Percentiles rank a stretch among this genome's conserved stretches.
phyloP scores from a whole-genome alignment of 2,888 invertebrate genomes.

The Trichogramma evanescens region DNA sequence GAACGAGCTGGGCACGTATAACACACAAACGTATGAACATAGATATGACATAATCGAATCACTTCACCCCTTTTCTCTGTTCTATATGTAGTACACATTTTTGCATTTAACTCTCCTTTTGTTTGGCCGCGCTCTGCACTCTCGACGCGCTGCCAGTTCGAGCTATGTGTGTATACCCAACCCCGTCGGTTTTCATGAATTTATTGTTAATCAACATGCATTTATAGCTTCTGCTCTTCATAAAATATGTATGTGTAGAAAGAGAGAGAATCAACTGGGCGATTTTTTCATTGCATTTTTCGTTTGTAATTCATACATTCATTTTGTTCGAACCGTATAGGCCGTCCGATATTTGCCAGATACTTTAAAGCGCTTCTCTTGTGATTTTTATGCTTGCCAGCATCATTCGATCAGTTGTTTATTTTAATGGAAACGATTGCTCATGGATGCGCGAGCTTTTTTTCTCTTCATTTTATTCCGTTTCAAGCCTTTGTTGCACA shows the following conservation, averaged over 20 bases:
- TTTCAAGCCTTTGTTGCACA: no score
- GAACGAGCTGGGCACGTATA: background rate
- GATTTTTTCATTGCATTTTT: no score
- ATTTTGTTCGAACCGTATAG: no score
- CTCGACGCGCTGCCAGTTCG: slow-evolving; percentile 1
- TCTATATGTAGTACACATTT: no score
- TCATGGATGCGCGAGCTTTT: no score
- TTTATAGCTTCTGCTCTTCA: slow-evolving; percentile 1
- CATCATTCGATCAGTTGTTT: background rate
- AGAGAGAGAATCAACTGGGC: background rate
- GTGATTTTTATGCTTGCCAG: no score
- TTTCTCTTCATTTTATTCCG: no score
- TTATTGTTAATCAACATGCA: slow-evolving; percentile 8
- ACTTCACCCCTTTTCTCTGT: background rate
- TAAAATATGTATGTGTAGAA: background rate
- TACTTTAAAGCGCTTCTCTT: no score
- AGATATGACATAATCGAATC: background rate
- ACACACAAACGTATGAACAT: background rate
- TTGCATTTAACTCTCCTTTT: background rate
- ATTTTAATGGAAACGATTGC: background rate
- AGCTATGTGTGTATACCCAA: slow-evolving; percentile 4
- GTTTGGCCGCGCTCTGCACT: background rate
- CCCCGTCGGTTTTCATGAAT: slow-evolving; percentile 2
- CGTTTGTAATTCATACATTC: no score
- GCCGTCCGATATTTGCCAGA: no score